Conservation (phyloP, 2,797 vertebrate genomes). For the Tapirus indicus region DNA sequence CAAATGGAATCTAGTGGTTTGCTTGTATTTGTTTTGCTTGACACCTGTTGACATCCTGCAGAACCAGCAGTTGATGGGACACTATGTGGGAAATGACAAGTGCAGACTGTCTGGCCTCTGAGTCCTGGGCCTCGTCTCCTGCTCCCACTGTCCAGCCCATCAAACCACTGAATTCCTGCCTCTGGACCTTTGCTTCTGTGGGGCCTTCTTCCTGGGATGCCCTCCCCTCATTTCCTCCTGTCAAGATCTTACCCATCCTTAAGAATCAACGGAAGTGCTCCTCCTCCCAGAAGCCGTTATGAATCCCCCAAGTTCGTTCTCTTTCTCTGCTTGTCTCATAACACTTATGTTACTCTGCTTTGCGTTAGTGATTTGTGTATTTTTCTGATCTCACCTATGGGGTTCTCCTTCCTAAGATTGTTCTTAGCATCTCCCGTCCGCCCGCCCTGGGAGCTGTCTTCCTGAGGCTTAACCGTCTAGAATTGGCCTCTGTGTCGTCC, state of each 20-base stretch:
- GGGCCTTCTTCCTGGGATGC: not conserved
- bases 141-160: not conserved
- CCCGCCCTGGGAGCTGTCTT: not conserved
- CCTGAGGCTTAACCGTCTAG: not conserved
- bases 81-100: fast-evolving
- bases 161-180: not conserved
- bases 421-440: not conserved
- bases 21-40: not conserved
- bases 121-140: not conserved
- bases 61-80: fast-evolving
- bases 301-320: not conserved
- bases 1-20: not conserved
- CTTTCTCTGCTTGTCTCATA: not conserved
- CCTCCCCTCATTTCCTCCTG: no score
- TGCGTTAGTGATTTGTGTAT: fast-evolving
- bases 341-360: not conserved
- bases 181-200: not conserved
- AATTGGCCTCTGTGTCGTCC: not conserved
- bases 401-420: not conserved
- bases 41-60: not conserved
- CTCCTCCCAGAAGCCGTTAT: not conserved
- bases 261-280: not conserved
- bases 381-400: not conserved
- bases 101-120: not conserved
- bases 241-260: not conserved